These are phyloP conservation scores for Pedionomus torquatus DNA, from an alignment of 2,113 vertebrate species.

Conservation along the genomic window DNA sequence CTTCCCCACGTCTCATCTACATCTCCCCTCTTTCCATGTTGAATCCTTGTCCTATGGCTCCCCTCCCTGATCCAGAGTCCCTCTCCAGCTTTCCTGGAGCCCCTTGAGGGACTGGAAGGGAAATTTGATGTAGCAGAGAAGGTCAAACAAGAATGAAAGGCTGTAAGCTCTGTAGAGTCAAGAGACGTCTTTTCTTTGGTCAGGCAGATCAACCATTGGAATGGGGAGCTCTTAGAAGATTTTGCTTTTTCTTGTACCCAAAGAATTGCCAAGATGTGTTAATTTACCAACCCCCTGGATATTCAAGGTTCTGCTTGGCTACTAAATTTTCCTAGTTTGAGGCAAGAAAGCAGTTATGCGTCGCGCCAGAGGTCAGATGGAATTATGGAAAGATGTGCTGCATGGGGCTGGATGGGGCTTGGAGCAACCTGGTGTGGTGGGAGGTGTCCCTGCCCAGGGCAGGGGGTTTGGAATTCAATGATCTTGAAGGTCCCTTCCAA, in stretches of 20 bases:
- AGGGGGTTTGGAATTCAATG: too few relatives aligned
- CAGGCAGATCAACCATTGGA: not conserved
- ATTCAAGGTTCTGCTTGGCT: not conserved
- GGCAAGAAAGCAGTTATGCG: not conserved
- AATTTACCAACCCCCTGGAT: not conserved
- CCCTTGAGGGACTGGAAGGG: too few relatives aligned
- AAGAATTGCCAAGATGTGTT: not conserved
- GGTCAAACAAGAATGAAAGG: not conserved
- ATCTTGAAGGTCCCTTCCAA: too few relatives aligned
- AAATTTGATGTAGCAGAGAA: not conserved
- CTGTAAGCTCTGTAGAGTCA: not conserved
- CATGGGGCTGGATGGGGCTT: too few relatives aligned
- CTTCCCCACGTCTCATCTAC: too few relatives aligned
- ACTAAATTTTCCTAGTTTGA: not conserved
- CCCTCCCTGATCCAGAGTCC: too few relatives aligned
- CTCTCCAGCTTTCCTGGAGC: too few relatives aligned
- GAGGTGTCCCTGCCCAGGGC: too few relatives aligned
- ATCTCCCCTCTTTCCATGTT: too few relatives aligned
- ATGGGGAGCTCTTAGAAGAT: not conserved
- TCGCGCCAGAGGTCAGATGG: not conserved
- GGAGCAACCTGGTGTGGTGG: too few relatives aligned
- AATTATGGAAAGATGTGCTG: not conserved
- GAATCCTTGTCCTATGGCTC: too few relatives aligned
- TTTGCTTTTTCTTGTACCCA: not conserved
- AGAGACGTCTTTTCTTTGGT: not conserved